Evolutionary conservation across 2,888 invertebrate genomes (phyloP).

Genomic region (Choristoneura rosaceana): DNA sequence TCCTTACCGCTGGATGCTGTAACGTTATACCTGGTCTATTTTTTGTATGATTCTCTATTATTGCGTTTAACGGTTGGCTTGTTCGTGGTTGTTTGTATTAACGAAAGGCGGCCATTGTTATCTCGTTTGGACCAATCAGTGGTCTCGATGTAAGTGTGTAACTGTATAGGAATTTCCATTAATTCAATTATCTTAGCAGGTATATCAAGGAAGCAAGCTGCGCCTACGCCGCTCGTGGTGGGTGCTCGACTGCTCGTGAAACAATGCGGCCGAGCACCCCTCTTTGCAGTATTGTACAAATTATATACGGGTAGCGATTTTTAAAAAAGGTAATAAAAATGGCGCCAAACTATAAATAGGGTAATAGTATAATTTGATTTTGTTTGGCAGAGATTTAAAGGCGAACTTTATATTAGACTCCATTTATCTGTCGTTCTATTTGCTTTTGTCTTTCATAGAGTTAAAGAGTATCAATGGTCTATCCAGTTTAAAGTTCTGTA

Average conservation of each 20-base stretch:
- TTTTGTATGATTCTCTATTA: constrained; percentile 38
- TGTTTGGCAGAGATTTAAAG: not conserved
- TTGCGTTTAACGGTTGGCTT: constrained; percentile 30
- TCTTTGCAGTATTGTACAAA: constrained; percentile 45
- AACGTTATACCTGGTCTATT: constrained; percentile 45
- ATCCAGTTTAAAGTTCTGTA: too few species aligned
- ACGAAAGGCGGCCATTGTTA: constrained; percentile 16
- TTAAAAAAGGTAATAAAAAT: not conserved
- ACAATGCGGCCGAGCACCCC: constrained; percentile 62
- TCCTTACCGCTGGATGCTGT: constrained; percentile 71
- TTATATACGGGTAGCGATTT: constrained; percentile 41
- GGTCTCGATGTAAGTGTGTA: constrained; percentile 1
- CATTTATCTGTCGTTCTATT: not conserved
- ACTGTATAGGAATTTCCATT: constrained; percentile 31
- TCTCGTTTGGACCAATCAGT: constrained; percentile 14
- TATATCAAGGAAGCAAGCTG: constrained; percentile 58
- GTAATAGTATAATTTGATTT: not conserved
- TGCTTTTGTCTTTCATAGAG: too few species aligned
- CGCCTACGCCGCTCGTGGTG: constrained; percentile 54
- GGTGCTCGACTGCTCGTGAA: constrained; percentile 56
- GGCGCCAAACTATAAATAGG: not conserved
- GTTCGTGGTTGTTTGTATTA: constrained; percentile 13
- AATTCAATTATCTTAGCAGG: constrained; percentile 43
- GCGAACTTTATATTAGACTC: not conserved
- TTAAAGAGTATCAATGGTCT: too few species aligned